phyloP scores from a whole-genome alignment of 2,113 vertebrate species.

The Elanus axillaris region DNA sequence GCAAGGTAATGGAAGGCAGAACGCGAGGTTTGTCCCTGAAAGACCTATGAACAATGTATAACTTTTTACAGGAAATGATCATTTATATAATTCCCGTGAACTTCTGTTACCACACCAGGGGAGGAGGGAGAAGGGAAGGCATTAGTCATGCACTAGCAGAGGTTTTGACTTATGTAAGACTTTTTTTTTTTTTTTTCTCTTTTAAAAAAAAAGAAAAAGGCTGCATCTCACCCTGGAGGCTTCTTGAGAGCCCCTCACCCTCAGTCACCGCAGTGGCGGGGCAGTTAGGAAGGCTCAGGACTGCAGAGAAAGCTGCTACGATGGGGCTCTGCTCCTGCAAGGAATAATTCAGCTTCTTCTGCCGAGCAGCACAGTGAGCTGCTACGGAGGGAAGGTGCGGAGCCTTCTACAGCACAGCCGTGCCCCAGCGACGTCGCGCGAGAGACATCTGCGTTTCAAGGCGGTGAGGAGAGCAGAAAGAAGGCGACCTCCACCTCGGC shows the following conservation, averaged over 20 bases:
- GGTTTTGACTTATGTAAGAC: neutral
- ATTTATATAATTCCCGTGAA: neutral
- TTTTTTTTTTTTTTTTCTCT: neutral
- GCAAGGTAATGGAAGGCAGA: neutral
- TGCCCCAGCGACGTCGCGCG: accelerated
- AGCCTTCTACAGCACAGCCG: neutral
- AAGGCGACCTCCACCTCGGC: accelerated
- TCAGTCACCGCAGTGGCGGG: accelerated
- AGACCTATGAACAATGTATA: neutral
- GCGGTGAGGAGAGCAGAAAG: neutral
- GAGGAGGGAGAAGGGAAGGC: neutral
- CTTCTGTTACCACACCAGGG: neutral
- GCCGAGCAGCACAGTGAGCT: accelerated
- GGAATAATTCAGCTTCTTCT: accelerated
- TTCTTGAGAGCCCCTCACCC: neutral
- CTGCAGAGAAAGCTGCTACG: neutral
- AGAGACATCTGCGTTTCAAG: accelerated
- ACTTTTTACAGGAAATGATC: neutral
- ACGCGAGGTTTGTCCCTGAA: neutral
- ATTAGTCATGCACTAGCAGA: neutral
- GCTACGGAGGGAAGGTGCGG: accelerated
- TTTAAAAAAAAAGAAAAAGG: neutral
- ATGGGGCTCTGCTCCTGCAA: neutral
- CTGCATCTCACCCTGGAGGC: neutral
- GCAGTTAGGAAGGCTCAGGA: accelerated